Evolutionary conservation across 2,797 vertebrate species (phyloP).

Genomic region (Argentina silus): DNA sequence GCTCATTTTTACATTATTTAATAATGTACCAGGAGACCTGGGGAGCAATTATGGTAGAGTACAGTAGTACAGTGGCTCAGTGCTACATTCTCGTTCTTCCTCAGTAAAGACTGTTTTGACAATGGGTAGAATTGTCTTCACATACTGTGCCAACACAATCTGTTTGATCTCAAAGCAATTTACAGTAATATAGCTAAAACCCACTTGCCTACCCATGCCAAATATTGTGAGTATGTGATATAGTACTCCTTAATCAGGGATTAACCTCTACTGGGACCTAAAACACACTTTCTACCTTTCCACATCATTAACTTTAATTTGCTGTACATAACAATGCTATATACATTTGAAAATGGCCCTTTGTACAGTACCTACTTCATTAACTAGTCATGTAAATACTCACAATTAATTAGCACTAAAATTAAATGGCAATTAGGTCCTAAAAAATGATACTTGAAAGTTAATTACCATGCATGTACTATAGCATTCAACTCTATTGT

Average conservation of each 20-base stretch:
- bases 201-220: background rate
- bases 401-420: background rate
- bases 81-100: background rate
- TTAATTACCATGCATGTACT: background rate
- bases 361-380: background rate
- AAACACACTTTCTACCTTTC: background rate
- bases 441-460: background rate
- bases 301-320: background rate
- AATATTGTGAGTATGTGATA: background rate
- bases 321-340: background rate
- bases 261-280: background rate
- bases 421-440: background rate
- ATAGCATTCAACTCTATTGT: too few species aligned
- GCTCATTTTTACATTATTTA: slow-evolving; percentile 56
- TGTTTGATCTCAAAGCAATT: background rate
- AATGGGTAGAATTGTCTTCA: background rate
- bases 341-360: background rate
- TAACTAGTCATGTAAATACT: background rate
- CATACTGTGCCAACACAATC: background rate
- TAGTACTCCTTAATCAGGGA: background rate
- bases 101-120: slow-evolving; percentile 9
- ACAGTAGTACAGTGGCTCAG: slow-evolving; percentile 4
- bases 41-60: slow-evolving; percentile 40
- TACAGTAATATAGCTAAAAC: background rate
- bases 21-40: slow-evolving; percentile 51